phyloP scores from a whole-genome alignment of 2,113 vertebrate species.

The Grammomys surdaster region DNA sequence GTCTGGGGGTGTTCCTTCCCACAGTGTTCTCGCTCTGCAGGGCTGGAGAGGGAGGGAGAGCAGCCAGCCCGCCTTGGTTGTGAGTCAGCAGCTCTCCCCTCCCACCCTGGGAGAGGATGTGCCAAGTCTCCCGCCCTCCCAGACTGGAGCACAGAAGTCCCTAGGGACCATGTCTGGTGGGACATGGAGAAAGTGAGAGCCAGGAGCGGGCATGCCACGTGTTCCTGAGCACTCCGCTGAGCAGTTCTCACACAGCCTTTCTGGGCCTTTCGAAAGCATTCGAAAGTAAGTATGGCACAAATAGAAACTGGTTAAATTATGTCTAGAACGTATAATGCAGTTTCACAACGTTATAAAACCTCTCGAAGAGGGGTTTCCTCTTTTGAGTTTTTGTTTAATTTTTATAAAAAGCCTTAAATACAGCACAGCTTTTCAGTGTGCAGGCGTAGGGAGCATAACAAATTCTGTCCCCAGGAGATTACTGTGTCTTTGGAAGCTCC shows the following conservation, averaged over 20 bases:
- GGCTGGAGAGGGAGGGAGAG: not conserved
- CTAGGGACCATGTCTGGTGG: conserved; percentile 16
- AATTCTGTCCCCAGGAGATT: conserved; percentile 59
- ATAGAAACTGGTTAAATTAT: conserved; percentile 23
- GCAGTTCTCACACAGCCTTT: not conserved
- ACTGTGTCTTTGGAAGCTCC: conserved; percentile 40
- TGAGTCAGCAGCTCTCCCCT: conserved; percentile 74
- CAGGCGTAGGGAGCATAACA: conserved; percentile 34
- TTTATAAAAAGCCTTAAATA: conserved; percentile 27
- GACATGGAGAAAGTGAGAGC: not conserved
- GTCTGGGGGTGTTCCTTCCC: not conserved
- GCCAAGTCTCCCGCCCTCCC: conserved; percentile 68
- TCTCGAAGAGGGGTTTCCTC: not conserved
- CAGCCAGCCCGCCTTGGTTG: not conserved
- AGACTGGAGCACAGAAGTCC: conserved; percentile 67
- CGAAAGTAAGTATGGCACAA: not conserved
- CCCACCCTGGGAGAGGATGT: conserved; percentile 74
- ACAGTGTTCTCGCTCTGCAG: not conserved
- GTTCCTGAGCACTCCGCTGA: not conserved
- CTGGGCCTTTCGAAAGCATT: not conserved
- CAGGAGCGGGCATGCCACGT: not conserved
- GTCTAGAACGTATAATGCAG: not conserved
- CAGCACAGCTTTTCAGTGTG: conserved; percentile 41
- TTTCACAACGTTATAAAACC: conserved; percentile 41
- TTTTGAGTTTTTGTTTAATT: conserved; percentile 60